phyloP scores from a whole-genome alignment of 2,113 vertebrate species.

The Salminus brasiliensis region DNA sequence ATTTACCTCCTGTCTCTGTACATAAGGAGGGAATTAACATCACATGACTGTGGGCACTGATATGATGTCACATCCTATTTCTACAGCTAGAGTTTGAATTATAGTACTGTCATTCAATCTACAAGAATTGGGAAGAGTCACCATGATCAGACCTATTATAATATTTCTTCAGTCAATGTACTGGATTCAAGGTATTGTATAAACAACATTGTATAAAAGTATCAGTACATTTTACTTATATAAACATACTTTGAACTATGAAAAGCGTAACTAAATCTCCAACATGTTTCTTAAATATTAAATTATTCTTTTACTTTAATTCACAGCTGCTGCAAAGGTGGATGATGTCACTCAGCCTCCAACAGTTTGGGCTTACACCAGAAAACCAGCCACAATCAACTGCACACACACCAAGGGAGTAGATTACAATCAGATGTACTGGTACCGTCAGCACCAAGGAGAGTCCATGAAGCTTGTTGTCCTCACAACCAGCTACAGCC shows the following conservation, averaged over 20 bases:
- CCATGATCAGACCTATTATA: constrained; percentile 13
- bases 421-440: constrained; percentile 49
- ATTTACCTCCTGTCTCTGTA: not conserved
- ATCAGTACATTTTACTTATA: not conserved
- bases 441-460: constrained; percentile 50
- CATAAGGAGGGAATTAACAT: not conserved
- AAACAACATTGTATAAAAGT: not conserved
- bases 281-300: not conserved
- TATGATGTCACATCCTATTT: constrained; percentile 28
- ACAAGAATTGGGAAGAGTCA: not conserved
- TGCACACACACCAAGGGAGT: constrained; percentile 14
- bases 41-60: too few relatives aligned
- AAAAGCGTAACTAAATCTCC: not conserved
- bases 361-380: not conserved
- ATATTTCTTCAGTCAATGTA: not conserved
- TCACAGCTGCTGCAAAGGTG: constrained; percentile 41
- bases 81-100: not conserved
- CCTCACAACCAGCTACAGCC: not conserved
- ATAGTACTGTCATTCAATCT: not conserved
- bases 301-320: not conserved
- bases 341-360: constrained; percentile 53
- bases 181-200: constrained; percentile 36
- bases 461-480: constrained; percentile 40
- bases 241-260: too few relatives aligned
- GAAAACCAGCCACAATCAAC: constrained; percentile 34